A percentile compares a stretch with the other conserved stretches of the same genome.
phyloP scores from a whole-genome alignment of 2,888 invertebrate species.

The Sinodicranocentrus sp. region DNA sequence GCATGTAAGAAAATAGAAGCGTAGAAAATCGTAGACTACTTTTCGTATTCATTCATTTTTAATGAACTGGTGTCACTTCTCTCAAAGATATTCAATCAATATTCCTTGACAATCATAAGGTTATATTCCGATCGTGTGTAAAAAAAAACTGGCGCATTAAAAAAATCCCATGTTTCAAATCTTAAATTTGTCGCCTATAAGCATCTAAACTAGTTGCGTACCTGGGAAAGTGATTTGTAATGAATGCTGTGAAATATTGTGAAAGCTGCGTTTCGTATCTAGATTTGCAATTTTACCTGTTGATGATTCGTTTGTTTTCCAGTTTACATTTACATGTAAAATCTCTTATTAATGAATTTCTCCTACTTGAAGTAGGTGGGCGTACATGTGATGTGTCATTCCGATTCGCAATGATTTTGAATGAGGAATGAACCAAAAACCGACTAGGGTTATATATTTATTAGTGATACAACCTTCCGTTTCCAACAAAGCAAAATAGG shows the following conservation, averaged over 20 bases:
- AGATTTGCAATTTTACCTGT: neutral
- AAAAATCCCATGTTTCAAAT: no score
- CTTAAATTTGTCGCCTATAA: no score
- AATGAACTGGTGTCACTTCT: neutral
- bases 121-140: neutral
- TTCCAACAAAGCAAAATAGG: no score
- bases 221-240: constrained; percentile 47
- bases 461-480: no score
- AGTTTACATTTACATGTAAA: no score
- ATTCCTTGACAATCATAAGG: neutral
- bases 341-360: no score
- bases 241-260: constrained; percentile 19
- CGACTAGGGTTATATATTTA: no score
- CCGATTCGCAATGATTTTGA: neutral
- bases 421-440: no score
- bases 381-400: constrained; percentile 14
- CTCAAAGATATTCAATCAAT: neutral
- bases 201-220: no score
- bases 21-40: neutral
- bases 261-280: neutral
- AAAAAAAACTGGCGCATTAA: neutral
- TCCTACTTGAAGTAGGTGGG: neutral
- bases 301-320: no score
- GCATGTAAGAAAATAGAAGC: no score
- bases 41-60: neutral